These are phyloP conservation scores for Mactromeris polynyma DNA, from an alignment of 2,888 invertebrate genomes.

Conservation along the genomic window DNA sequence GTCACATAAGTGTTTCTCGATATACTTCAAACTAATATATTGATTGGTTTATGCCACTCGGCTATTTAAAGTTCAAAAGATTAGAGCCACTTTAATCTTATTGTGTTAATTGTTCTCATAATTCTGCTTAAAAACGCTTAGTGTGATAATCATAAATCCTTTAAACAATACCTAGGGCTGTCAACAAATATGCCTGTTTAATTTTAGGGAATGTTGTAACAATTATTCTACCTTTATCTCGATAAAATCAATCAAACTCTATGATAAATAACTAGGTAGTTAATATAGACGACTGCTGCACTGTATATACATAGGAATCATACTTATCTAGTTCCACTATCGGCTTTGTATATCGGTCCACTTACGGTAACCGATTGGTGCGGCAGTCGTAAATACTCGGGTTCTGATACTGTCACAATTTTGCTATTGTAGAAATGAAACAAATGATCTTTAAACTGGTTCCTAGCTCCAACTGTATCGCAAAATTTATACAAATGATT, in stretches of 20 bases:
- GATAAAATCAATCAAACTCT: neutral
- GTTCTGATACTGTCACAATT: neutral
- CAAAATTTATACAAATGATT: constrained; percentile 14
- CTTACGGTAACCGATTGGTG: neutral
- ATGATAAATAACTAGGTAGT: neutral
- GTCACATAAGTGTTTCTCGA: neutral
- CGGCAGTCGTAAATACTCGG: constrained; percentile 2
- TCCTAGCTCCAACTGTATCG: neutral
- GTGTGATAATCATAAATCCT: neutral
- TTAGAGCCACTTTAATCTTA: neutral
- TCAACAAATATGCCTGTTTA: constrained; percentile 10
- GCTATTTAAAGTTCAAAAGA: neutral
- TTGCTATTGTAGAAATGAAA: constrained; percentile 20
- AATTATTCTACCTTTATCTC: neutral
- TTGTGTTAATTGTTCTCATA: constrained; percentile 8
- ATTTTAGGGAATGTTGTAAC: neutral
- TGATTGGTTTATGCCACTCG: neutral
- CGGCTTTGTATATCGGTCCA: neutral
- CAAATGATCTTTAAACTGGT: constrained; percentile 19
- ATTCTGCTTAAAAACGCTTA: neutral
- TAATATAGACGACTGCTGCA: neutral
- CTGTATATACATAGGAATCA: neutral
- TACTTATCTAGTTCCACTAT: neutral
- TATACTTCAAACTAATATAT: neutral
- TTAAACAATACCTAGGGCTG: neutral